Evolutionary conservation across 2,113 vertebrate species (phyloP).

Genomic region (Silurus meridionalis): DNA sequence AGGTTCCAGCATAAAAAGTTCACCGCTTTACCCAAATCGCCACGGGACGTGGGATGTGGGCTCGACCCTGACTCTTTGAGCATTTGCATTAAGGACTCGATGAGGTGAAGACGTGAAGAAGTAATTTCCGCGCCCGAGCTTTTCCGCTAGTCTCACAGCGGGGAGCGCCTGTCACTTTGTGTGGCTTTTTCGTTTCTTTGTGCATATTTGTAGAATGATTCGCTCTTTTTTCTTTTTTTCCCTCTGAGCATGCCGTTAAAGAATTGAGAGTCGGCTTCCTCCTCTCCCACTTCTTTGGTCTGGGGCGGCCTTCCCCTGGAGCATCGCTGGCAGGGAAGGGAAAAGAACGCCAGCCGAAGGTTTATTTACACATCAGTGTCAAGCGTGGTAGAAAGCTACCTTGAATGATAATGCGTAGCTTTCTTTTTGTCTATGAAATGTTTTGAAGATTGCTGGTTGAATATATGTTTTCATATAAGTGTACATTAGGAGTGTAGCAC

Average conservation of each 20-base stretch:
- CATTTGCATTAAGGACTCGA: slow-evolving; percentile 36
- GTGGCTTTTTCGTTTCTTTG: slow-evolving; percentile 55
- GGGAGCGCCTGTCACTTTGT: slow-evolving; percentile 38
- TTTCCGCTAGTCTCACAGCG: slow-evolving; percentile 35
- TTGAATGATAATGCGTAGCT: slow-evolving; percentile 24
- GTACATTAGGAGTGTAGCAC: neutral
- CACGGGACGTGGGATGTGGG: too few relatives aligned
- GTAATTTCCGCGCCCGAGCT: slow-evolving; percentile 41
- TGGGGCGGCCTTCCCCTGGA: slow-evolving; percentile 60
- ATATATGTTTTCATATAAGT: neutral
- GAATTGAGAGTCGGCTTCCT: slow-evolving; percentile 47
- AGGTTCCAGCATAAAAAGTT: slow-evolving; percentile 1
- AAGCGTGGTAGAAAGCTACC: slow-evolving; percentile 34
- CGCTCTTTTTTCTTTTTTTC: slow-evolving; percentile 37
- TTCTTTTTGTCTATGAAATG: neutral
- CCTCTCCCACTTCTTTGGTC: slow-evolving; percentile 55
- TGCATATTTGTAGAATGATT: slow-evolving; percentile 63
- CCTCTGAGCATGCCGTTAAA: slow-evolving; percentile 4
- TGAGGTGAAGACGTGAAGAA: slow-evolving; percentile 25
- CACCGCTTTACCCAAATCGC: slow-evolving; percentile 2
- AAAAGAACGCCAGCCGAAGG: slow-evolving; percentile 33
- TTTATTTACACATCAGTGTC: slow-evolving; percentile 44
- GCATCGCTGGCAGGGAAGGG: slow-evolving; percentile 49
- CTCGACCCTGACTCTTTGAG: slow-evolving; percentile 15
- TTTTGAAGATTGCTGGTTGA: neutral